Percentiles rank a stretch among this genome's conserved stretches.
These are phyloP conservation scores for Sitta carolinensis DNA, from an alignment of 2,797 vertebrate genomes.

Conservation along the genomic window DNA sequence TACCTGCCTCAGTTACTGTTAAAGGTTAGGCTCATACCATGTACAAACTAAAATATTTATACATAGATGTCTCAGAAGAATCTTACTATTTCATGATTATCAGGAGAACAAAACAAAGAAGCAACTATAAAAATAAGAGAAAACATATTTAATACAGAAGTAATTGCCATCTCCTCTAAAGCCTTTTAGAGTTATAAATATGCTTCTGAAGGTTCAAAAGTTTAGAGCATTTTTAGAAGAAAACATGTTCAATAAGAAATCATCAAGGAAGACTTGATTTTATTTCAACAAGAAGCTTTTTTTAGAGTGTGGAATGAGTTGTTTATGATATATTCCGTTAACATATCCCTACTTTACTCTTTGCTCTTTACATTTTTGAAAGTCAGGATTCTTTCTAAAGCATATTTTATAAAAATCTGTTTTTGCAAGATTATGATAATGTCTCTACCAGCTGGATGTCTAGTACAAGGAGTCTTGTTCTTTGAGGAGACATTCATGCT, in stretches of 20 bases:
- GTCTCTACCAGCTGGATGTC: conserved; percentile 50
- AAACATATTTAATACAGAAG: background rate
- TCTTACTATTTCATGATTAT: background rate
- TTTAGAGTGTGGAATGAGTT: background rate
- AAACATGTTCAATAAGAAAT: background rate
- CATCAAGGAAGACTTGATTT: background rate
- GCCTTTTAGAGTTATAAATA: background rate
- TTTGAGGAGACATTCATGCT: conserved; percentile 7
- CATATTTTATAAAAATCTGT: conserved; percentile 53
- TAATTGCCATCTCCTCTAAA: background rate
- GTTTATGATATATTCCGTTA: conserved; percentile 30
- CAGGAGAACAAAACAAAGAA: background rate
- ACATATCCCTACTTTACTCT: background rate
- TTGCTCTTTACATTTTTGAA: conserved; percentile 38
- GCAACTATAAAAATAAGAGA: background rate
- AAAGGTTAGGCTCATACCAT: background rate
- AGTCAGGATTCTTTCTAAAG: conserved; percentile 28
- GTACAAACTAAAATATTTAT: background rate
- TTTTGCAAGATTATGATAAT: conserved; percentile 47
- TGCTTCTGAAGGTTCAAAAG: background rate
- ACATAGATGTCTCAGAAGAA: background rate
- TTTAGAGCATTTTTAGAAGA: background rate
- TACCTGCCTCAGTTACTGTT: background rate
- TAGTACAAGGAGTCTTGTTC: conserved; percentile 33
- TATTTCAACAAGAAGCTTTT: conserved; percentile 5